Conservation (phyloP, 37 sponge, comb jelly and placozoan species). For the Bolinopsis microptera region DNA sequence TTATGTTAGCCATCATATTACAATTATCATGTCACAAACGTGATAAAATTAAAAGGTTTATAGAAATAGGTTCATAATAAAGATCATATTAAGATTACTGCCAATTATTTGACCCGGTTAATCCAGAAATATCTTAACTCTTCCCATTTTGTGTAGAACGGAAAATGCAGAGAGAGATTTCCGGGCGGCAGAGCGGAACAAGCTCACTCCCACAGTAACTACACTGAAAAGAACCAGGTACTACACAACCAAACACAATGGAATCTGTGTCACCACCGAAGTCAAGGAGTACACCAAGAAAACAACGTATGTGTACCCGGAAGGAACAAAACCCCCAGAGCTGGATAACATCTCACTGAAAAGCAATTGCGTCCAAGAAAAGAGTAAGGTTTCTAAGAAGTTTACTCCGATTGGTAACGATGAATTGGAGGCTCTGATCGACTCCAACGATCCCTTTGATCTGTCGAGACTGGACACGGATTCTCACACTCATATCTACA, state of each 20-base stretch:
- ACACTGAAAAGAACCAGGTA: constrained; percentile 10
- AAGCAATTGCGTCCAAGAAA: constrained; percentile 13
- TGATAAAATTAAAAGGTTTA: too few species aligned
- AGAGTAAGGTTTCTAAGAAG: background rate
- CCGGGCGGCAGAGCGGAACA: background rate
- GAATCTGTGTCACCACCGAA: constrained; percentile 11
- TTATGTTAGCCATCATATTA: too few species aligned
- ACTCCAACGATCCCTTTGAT: constrained; percentile 1
- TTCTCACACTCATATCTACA: constrained; percentile 8
- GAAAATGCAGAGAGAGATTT: constrained; percentile 32
- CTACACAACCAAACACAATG: constrained; percentile 25
- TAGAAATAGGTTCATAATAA: too few species aligned
- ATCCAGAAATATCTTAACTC: too few species aligned
- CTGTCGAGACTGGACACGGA: constrained; percentile 10
- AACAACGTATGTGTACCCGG: constrained; percentile 5
- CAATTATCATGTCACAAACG: too few species aligned
- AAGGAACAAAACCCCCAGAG: background rate
- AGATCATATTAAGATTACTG: too few species aligned
- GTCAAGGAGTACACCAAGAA: constrained; percentile 24
- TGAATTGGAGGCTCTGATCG: background rate
- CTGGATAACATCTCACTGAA: constrained; percentile 36
- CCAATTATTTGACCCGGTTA: too few species aligned
- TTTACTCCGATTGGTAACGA: constrained; percentile 9
- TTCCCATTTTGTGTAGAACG: background rate
- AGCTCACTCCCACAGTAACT: constrained; percentile 35